A percentile compares a stretch with the other conserved stretches of the same genome.
Conservation (phyloP, 35 echinoderm and acorn worm species). For the Eucidaris tribuloides region DNA sequence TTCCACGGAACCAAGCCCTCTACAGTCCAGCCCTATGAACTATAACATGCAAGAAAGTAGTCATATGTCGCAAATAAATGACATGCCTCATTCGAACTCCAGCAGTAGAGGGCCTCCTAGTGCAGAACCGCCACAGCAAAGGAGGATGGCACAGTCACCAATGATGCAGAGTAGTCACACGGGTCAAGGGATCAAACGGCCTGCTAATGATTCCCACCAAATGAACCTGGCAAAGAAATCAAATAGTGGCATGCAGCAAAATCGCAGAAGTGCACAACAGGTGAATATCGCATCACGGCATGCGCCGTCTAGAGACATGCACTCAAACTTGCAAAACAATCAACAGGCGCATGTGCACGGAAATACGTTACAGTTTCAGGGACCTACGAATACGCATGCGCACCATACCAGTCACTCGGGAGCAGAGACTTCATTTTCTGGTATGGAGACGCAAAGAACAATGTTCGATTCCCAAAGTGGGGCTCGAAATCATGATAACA, state of each 20-base stretch:
- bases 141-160: constrained; percentile 13
- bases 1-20: constrained; percentile 9
- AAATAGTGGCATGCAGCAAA: background rate
- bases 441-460: background rate
- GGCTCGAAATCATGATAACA: background rate
- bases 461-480: background rate
- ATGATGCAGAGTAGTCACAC: constrained; percentile 16
- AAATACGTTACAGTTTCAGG: constrained; percentile 1
- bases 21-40: constrained; percentile 17
- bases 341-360: background rate
- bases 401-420: background rate
- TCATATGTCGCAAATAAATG: constrained; percentile 22
- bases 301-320: no score
- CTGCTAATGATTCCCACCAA: constrained; percentile 2
- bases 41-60: constrained; percentile 16
- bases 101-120: constrained; percentile 28
- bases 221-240: constrained; percentile 17
- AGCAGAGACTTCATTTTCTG: background rate
- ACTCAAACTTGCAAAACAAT: background rate
- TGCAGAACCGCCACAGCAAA: background rate
- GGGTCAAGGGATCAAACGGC: constrained; percentile 26
- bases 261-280: constrained; percentile 1
- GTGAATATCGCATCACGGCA: background rate
- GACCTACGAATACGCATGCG: background rate
- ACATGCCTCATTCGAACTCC: constrained; percentile 21